Conservation (phyloP, 2,888 invertebrate genomes). For the Salticus scenicus region DNA sequence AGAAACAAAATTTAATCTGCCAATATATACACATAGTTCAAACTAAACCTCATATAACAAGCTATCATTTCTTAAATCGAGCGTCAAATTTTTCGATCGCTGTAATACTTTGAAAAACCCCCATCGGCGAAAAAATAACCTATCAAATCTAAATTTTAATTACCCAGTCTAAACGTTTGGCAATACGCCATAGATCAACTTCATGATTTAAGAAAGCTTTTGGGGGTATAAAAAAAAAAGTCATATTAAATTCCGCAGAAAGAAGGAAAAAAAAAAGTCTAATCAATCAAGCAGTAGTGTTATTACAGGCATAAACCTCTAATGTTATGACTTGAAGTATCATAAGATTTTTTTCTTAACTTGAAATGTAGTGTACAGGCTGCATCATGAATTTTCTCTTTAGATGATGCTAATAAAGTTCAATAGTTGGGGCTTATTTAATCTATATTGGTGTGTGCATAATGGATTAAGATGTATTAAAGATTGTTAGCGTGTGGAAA, state of each 20-base stretch:
- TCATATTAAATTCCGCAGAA: conserved; percentile 7
- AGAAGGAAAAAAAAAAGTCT: background rate
- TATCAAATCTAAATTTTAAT: conserved; percentile 56
- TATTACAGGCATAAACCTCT: conserved; percentile 14
- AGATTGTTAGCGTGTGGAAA: background rate
- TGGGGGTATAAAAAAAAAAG: background rate
- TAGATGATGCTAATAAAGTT: background rate
- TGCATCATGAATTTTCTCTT: background rate
- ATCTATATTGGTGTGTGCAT: conserved; percentile 51
- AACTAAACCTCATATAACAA: background rate
- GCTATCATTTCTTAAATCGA: background rate
- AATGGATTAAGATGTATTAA: conserved; percentile 54
- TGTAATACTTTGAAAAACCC: background rate
- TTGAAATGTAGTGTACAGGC: background rate
- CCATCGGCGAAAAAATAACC: background rate
- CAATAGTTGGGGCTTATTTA: conserved; percentile 37
- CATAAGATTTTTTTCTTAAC: background rate
- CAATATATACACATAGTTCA: too few relatives aligned
- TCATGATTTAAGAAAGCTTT: background rate
- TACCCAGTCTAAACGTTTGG: conserved; percentile 44
- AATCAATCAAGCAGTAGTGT: background rate
- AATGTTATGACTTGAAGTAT: background rate
- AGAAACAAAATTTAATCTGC: too few relatives aligned
- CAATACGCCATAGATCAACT: conserved; percentile 50
- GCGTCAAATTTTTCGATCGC: conserved; percentile 1